Base-by-base conservation (phyloP, 2,113 vertebrate genomes). In the Brachyhypopomus occidentalis region DNA sequence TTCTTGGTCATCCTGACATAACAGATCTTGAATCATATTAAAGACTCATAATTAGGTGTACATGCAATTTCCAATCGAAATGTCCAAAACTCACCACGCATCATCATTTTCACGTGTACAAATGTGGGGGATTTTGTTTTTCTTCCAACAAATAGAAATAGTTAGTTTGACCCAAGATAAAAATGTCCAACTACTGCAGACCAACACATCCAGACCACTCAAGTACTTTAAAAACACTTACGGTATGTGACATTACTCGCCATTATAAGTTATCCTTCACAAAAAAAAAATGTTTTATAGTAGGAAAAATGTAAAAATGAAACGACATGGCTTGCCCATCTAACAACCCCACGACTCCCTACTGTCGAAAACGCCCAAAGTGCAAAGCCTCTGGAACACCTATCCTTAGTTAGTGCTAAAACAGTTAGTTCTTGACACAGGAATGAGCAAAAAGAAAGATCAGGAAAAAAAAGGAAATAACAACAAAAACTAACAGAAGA, bases 41-140 rank as follows among this genome's bases (percentile, higher is more conserved):
- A 86, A 92, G 78, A 75, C 87, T 89, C 45, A 89, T 84, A 90
- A 89, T 92, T 92, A 93, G 89, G 91, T 89, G 88, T 89, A 93
- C 93, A 93, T 94, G 93, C 93, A 93, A 86, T 90, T 91, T 89
- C 69, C 79, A 92, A 86, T 89, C 41, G 87, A 88, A 88, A 80
- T 90, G 84, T 88, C 89, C 86, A 86, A 86, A 67, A 86, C 80
- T 85, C 84, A 87, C 86, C 84, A 90, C 67, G 76, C 85, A 6
- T 41, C 41, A 52, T 83, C 77, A 77, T 87, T 88, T 86, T 90
- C 45, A 52, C 9, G 45, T 52, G 45, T 52, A 86, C 19, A 87
- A 85, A 88, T 86, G 86, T 71, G 82, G 83, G 83, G 19, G 72
- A 17, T 45, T 12, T 75, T 84, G 75, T 74, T 84, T 27, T 41